A percentile compares a stretch with the other conserved stretches of the same genome.
phyloP scores from a whole-genome alignment of 2,797 vertebrate species.

The Hydrocynus forskahlii region DNA sequence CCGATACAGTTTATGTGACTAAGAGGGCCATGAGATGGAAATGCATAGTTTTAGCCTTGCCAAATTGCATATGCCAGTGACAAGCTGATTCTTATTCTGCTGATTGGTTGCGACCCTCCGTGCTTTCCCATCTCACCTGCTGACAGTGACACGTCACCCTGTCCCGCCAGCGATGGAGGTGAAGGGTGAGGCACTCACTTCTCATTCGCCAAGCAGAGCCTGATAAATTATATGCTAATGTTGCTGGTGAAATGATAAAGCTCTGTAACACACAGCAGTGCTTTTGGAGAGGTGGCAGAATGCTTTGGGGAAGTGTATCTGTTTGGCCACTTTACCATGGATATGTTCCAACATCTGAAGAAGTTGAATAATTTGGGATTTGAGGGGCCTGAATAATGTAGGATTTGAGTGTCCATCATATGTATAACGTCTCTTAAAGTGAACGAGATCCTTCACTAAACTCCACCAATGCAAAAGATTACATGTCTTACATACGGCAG shows the following conservation, averaged over 20 bases:
- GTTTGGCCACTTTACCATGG: constrained; percentile 14
- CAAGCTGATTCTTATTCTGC: constrained; percentile 36
- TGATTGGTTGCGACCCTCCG: constrained; percentile 54
- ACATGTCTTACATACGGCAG: neutral
- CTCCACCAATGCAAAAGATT: neutral
- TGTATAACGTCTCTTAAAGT: neutral
- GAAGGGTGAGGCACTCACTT: constrained; percentile 14
- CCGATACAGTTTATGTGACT: neutral
- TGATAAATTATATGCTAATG: constrained; percentile 47
- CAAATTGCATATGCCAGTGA: constrained; percentile 5
- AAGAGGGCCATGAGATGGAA: constrained; percentile 32
- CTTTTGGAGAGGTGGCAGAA: neutral
- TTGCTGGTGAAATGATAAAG: constrained; percentile 36
- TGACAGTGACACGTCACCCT: constrained; percentile 19
- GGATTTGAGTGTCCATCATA: neutral
- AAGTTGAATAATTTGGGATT: neutral
- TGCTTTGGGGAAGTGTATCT: neutral
- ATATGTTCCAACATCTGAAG: neutral
- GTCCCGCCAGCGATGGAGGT: constrained; percentile 9
- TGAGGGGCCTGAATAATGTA: neutral
- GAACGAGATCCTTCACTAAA: neutral
- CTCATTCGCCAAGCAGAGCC: neutral
- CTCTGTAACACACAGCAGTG: neutral
- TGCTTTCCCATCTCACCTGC: constrained; percentile 47
- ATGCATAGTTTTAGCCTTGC: constrained; percentile 31